A percentile compares a stretch with the other conserved stretches of the same genome.
Conservation (phyloP, 2,888 invertebrate genomes). For the Drosophila mercatorum region DNA sequence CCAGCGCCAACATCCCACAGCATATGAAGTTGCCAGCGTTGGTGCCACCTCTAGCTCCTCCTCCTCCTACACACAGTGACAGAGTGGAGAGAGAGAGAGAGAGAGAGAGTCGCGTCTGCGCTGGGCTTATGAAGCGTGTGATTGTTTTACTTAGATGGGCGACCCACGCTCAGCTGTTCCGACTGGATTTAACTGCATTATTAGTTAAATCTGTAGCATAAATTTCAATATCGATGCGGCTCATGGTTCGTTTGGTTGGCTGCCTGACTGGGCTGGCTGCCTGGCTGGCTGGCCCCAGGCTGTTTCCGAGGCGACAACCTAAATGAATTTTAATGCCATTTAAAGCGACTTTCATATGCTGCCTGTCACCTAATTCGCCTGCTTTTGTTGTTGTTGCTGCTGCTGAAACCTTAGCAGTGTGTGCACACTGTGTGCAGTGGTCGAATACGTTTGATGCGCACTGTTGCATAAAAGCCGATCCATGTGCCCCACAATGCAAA, state of each 20-base stretch:
- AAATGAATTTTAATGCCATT: constrained; percentile 78
- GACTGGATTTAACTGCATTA: constrained; percentile 76
- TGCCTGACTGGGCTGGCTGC: not conserved
- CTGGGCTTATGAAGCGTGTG: constrained; percentile 74
- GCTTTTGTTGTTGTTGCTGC: constrained; percentile 15
- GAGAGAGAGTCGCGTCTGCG: constrained; percentile 58
- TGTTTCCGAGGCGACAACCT: constrained; percentile 49
- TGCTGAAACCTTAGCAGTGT: constrained; percentile 65
- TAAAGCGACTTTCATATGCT: constrained; percentile 67
- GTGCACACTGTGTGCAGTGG: constrained; percentile 40
- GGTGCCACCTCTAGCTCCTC: not conserved
- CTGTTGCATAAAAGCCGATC: constrained; percentile 76
- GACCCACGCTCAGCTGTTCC: constrained; percentile 38
- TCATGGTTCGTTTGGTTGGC: constrained; percentile 10
- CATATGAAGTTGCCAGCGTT: constrained; percentile 1
- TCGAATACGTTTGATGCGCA: constrained; percentile 65
- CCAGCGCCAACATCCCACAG: not conserved
- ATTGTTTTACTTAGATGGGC: constrained; percentile 72
- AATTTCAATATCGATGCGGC: constrained; percentile 76
- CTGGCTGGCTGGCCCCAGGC: constrained; percentile 14
- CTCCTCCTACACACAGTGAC: not conserved
- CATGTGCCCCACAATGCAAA: constrained; percentile 51
- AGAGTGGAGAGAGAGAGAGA: not conserved
- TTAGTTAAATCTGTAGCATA: constrained; percentile 77
- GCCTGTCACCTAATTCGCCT: constrained; percentile 29